Base-by-base conservation (phyloP, 2,797 vertebrate species). In the Meda fulgida region DNA sequence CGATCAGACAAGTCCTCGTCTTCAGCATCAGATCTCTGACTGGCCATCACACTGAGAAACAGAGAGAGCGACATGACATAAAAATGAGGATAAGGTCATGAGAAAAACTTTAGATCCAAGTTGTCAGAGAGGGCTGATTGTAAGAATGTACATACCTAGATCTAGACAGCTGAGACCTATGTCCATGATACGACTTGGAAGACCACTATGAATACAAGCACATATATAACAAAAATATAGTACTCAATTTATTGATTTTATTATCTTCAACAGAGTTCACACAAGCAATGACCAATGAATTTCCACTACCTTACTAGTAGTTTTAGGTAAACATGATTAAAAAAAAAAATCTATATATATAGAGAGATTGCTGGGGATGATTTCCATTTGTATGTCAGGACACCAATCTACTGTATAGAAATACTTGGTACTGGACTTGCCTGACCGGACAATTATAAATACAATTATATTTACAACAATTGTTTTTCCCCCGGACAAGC, bases 21-120 rank as follows among this genome's bases (percentile, higher is more conserved):
- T 2, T 87, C 85, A 0, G 86, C 83, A 40, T 85, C 84, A 46
- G 71, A 78, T n/a, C 80, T 88, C 70, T 87, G 92, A 85, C 86
- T 93, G 89, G 94, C 90, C 86, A 92, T 84, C 67, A 94, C 93
- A 63, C 95, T 96, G 38, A 51, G 4, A 16, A 16, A 34, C 38
- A 69, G 18, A 70, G 23, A 43, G 8, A 78, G 16, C 21, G 23
- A 55, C 29, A 36, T 53, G 1, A 38, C n/a, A 60, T 14, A 48
- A 63, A 9, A 60, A 66, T n/a, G 14, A 79, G 26, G n/a, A 18
- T 8, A 58, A 75, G 26, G 48, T 63, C n/a, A 63, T 29, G 9
- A 60, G 18, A n/a, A 13, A 18, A 4, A 58, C 34, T 7, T 70
- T 14, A 58, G 46, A 55, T 78, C 18, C 0, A 60, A 36, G 78